Base-by-base conservation (phyloP, 2,113 vertebrate genomes). In the Jaculus jaculus region DNA sequence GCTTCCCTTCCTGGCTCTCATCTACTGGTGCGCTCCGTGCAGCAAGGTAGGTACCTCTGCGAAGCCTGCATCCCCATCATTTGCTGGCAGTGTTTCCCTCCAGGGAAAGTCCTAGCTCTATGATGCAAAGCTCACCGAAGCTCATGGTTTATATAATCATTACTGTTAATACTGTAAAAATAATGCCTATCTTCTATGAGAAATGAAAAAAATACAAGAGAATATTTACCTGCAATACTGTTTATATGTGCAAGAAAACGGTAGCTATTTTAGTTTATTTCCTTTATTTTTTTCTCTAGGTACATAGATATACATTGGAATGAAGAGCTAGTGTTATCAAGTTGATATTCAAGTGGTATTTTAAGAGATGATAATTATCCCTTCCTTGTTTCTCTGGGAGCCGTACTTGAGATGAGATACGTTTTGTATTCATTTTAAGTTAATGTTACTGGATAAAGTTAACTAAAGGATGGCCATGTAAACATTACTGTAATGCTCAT, bases 1-100 rank as follows among this genome's bases (percentile, higher is more conserved):
- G 15, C 96, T 99, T 89, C 99, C 99, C 0, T 95, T 99, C 92
- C 98, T 99, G 95, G 98, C 99, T 1, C 93, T 99, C 61, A 94
- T 99, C 88, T 99, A 99, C 97, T 99, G 99, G 99, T 98, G 99
- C 73, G 99, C 99, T 85, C 99, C 99, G 0, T 99, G 99, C 93
- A 99, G 99, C 97, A 99, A 99, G 99, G 99, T 99, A 82, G 77
- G 98, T n/a, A n/a, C n/a, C n/a, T 97, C 89, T 72, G 8, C 39
- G 87, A 84, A 95, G 71, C 75, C 42, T 54, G 63, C 1, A 2
- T 13, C 11, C 80, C 72, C 8, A 0, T n/a, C 1, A 10, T 20
- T 16, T 17, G 6, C 16, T 78, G 9, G 13, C 47, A 71, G 5
- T 34, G 7, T 47, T 61, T 58, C 12, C 51, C 68, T 2, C 2